A percentile compares a stretch with the other conserved stretches of the same genome.
Conservation (phyloP, 2,797 vertebrate species). For the Amniataba percoides region DNA sequence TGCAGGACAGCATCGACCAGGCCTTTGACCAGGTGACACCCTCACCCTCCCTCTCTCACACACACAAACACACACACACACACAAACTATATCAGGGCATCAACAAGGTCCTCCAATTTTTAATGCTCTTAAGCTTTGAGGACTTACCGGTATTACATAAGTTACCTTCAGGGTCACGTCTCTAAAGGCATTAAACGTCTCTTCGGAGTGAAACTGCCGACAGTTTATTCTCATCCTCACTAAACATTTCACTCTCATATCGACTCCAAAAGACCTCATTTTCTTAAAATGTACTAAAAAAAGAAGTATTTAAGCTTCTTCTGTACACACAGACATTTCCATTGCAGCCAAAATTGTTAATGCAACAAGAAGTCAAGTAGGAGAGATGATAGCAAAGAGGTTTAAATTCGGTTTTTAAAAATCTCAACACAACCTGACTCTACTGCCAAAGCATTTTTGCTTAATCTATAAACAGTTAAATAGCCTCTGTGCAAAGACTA, state of each 20-base stretch:
- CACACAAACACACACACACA: neutral
- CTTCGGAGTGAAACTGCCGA: neutral
- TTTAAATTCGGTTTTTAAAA: no score
- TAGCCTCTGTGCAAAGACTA: no score
- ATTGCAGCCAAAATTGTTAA: neutral
- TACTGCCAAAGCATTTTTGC: neutral
- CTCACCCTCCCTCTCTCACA: slow-evolving; percentile 3
- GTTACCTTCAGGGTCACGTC: slow-evolving; percentile 6
- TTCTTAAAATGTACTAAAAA: no score
- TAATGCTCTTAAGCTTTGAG: neutral
- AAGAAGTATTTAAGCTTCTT: neutral
- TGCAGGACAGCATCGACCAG: slow-evolving; percentile 92
- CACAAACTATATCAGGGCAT: neutral
- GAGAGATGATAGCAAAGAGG: neutral
- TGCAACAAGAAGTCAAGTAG: neutral
- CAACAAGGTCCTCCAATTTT: neutral
- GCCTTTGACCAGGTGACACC: slow-evolving; percentile 89
- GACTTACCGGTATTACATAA: neutral
- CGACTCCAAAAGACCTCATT: no score
- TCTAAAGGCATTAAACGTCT: neutral
- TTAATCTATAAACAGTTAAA: neutral
- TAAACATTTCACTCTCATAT: no score
- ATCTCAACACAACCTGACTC: no score
- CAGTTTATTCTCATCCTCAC: neutral
- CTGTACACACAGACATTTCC: neutral